phyloP scores from a whole-genome alignment of 2,113 vertebrate genomes.

The Plecotus auritus region DNA sequence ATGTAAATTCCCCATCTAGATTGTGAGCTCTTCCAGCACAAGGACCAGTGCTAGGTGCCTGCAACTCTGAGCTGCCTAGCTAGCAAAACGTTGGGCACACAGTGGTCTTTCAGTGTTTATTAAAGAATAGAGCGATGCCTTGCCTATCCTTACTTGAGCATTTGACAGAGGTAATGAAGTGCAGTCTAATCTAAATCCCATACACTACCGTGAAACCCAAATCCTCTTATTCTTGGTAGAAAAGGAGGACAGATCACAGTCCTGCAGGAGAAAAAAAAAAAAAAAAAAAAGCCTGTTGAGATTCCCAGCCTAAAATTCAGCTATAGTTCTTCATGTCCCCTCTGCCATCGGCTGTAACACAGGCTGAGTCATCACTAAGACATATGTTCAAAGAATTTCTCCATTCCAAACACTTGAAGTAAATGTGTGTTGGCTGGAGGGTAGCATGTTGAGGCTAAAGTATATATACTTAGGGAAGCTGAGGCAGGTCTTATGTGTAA shows the following conservation, averaged over 20 bases:
- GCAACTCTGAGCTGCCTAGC: not conserved
- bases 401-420: constrained; percentile 41
- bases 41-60: not conserved
- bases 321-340: constrained; percentile 35
- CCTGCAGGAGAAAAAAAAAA: constrained; percentile 24
- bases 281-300: constrained; percentile 49
- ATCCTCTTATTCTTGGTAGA: constrained; percentile 5
- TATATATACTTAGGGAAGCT: constrained; percentile 1
- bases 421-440: constrained; percentile 23
- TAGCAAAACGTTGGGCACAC: not conserved
- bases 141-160: not conserved
- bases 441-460: not conserved
- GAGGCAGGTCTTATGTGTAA: constrained; percentile 33
- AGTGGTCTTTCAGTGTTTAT: not conserved
- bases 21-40: not conserved
- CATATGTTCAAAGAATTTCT: constrained; percentile 72
- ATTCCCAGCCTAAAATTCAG: constrained; percentile 62
- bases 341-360: constrained; percentile 57
- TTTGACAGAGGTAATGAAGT: not conserved
- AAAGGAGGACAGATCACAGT: constrained; percentile 64
- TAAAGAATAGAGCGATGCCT: not conserved
- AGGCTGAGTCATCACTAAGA: constrained; percentile 66
- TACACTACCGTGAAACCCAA: not conserved
- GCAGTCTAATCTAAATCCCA: constrained; percentile 57
- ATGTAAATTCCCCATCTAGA: not conserved